Evolutionary conservation across 2,888 invertebrate species (phyloP).

Genomic region (Congeria kusceri): DNA sequence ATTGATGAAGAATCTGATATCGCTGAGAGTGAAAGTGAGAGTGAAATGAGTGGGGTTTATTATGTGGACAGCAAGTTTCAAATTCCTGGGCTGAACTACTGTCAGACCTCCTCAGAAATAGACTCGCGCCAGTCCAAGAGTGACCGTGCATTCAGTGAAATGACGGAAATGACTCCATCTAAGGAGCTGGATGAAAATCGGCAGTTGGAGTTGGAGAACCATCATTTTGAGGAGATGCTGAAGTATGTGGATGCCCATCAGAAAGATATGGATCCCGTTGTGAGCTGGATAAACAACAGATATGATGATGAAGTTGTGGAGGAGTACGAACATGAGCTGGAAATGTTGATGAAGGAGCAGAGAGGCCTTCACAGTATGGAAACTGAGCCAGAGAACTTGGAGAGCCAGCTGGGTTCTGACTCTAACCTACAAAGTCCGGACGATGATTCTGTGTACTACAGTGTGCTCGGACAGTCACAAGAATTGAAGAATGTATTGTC

Average conservation of each 20-base stretch:
- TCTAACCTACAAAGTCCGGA: conserved; percentile 18
- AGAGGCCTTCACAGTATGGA: background rate
- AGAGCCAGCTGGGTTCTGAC: background rate
- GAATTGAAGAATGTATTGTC: conserved; percentile 33
- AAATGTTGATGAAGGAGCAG: conserved; percentile 37
- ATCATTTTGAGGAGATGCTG: conserved; percentile 45
- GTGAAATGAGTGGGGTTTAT: conserved; percentile 46
- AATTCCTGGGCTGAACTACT: conserved; percentile 4
- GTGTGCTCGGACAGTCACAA: conserved; percentile 52
- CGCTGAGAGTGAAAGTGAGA: conserved; percentile 46
- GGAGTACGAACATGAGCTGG: conserved; percentile 37
- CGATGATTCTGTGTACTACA: conserved; percentile 59
- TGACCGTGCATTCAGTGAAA: conserved; percentile 5
- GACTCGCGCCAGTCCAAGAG: conserved; percentile 22
- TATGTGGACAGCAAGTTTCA: conserved; percentile 49
- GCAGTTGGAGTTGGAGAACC: conserved; percentile 23
- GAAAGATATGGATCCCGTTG: conserved; percentile 47
- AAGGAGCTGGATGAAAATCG: conserved; percentile 6
- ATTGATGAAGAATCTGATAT: conserved; percentile 50
- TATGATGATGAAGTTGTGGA: conserved; percentile 18
- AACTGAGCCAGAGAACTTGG: conserved; percentile 1
- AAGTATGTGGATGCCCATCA: conserved; percentile 46
- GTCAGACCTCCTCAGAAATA: conserved; percentile 26
- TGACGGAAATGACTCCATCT: background rate
- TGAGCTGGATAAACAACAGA: conserved; percentile 60